Percentiles rank a stretch among this genome's conserved stretches.
Conservation (phyloP, 2,797 vertebrate species). For the Acanthiza pusilla region DNA sequence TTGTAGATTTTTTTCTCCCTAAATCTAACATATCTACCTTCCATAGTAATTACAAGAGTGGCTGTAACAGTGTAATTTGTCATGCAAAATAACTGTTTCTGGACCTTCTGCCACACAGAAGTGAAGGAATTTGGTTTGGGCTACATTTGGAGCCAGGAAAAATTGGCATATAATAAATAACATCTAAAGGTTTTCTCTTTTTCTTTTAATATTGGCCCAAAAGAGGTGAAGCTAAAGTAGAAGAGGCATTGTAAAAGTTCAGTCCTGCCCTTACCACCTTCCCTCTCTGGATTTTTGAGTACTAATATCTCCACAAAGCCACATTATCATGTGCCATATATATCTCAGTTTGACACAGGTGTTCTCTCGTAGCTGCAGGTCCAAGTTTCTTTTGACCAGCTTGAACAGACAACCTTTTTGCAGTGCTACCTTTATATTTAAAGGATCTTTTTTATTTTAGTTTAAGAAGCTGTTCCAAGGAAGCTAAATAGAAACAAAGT, state of each 20-base stretch:
- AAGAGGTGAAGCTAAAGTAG: neutral
- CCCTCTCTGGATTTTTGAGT: neutral
- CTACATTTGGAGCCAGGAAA: neutral
- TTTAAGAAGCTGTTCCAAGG: neutral
- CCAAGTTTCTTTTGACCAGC: neutral
- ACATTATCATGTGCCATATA: fast-evolving
- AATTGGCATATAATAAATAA: neutral
- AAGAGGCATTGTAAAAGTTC: neutral
- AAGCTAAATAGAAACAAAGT: neutral
- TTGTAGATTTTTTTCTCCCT: neutral
- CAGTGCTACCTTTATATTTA: neutral
- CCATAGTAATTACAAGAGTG: slow-evolving; percentile 44
- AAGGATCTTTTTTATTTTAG: neutral
- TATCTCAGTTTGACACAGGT: neutral
- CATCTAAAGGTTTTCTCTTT: neutral
- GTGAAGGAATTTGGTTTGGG: neutral
- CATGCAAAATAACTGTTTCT: slow-evolving; percentile 44
- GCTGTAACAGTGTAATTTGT: slow-evolving; percentile 42
- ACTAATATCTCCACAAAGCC: neutral
- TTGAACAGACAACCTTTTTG: neutral
- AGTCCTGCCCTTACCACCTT: neutral
- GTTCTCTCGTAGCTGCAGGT: neutral
- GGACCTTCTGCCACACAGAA: neutral
- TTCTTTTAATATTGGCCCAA: neutral
- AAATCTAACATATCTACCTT: slow-evolving; percentile 33